Evolutionary conservation across 2,888 invertebrate genomes (phyloP), one percentile per base, ranked within the genome.

Genomic region (Nemotelus nigrinus): DNA sequence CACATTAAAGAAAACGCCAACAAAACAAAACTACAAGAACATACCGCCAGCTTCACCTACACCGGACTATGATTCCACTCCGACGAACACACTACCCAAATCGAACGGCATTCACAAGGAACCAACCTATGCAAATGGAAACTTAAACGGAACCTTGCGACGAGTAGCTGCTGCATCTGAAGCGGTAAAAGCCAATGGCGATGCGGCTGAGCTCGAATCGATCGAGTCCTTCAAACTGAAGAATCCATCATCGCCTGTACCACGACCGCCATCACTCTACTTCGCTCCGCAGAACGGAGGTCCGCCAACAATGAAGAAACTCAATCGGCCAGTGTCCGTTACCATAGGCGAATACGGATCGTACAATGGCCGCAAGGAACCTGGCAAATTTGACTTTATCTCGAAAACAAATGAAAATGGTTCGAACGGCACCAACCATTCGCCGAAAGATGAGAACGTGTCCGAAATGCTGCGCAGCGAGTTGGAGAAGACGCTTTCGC

Each of bases 201-300:
- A 92, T 79, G 89, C 90, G 53, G 93, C 92, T 8, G 94, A 94
- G 86, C 90, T 93, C 89, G 92, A 93, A 83, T 93, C 93, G 43
- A 87, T 94, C 81, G 93, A 94, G 85, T 93, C 93, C 3, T 93
- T 92, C 86, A 92, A 91, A 83, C 85, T 93, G 81, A 92, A 91
- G 81, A 91, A 92, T 83, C 91, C 92, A 44, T 87, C 89, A 3
- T 89, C 89, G 78, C 87, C 89, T 44, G 88, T 88, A 78, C 92
- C 92, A 60, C 91, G 90, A 83, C 93, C 93, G 6, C 93, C 93
- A 25, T 88, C 90, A 45, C 91, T 91, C 72, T 93, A 93, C 84
- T 94, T 93, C 84, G 89, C 89, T 80, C 89, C 87, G 84, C 90
- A 87, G 75, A 90, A 88, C 70, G 90, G 85, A 80, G 90, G 89